These are phyloP conservation scores for Drosophila monieri DNA, from an alignment of 2,888 invertebrate species.

Conservation along the genomic window DNA sequence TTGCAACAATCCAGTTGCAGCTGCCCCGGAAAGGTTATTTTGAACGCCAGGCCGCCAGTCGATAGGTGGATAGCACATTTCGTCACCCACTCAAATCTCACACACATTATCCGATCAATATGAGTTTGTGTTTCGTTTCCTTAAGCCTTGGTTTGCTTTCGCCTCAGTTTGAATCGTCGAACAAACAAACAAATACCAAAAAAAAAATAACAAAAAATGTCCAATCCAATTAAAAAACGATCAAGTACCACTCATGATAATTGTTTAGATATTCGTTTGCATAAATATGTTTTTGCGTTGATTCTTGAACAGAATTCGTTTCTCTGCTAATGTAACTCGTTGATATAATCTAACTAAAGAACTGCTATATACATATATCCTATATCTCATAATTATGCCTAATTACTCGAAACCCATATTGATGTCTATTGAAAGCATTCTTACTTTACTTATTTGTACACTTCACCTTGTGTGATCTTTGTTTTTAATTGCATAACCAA, in stretches of 20 bases:
- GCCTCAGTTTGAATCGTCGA: slow-evolving; percentile 31
- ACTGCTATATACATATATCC: slow-evolving; percentile 51
- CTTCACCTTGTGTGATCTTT: slow-evolving; percentile 54
- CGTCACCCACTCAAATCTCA: slow-evolving; percentile 17
- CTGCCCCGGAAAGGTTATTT: slow-evolving; percentile 65
- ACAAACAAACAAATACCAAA: slow-evolving; percentile 7
- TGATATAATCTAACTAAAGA: slow-evolving; percentile 62
- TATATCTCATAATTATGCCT: slow-evolving; percentile 43
- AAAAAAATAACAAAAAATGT: slow-evolving; percentile 12
- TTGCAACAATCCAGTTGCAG: slow-evolving; percentile 9
- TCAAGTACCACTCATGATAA: slow-evolving; percentile 27
- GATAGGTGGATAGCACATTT: slow-evolving; percentile 33
- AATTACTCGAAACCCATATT: slow-evolving; percentile 55
- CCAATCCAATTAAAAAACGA: slow-evolving; percentile 32
- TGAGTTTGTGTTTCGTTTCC: slow-evolving; percentile 18
- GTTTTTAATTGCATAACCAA: slow-evolving; percentile 65
- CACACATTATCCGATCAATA: slow-evolving; percentile 20
- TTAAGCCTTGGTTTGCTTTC: slow-evolving; percentile 49
- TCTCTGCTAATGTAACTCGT: slow-evolving; percentile 63
- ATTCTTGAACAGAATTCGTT: slow-evolving; percentile 46
- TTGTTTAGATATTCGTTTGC: slow-evolving; percentile 54
- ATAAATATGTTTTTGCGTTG: slow-evolving; percentile 53
- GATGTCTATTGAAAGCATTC: slow-evolving; percentile 69
- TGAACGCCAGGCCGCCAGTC: slow-evolving; percentile 49
- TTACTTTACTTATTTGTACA: slow-evolving; percentile 56